Base-by-base conservation (phyloP, 2,888 invertebrate species). In the Sphinx pinastri region DNA sequence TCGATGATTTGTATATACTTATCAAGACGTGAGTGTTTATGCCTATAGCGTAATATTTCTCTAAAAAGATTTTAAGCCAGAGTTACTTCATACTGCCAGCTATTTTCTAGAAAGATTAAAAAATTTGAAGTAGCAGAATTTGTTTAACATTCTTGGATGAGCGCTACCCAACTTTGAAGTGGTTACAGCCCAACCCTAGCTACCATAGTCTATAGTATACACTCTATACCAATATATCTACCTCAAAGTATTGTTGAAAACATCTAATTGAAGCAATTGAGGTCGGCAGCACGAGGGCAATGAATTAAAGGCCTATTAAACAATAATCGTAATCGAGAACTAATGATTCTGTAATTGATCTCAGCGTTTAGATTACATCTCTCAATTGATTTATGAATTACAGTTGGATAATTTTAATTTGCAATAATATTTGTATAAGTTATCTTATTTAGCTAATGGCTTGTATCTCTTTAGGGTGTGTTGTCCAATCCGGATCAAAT, bases 271-370 rank as follows among this genome's bases (percentile, higher is more conserved):
- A 6, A 5, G 45, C 47, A 60, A 60, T 47, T 47, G 60, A 11
- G 47, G 47, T n/a, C 58, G 10, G 13, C 38, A 31, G 14, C 8
- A 1, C 38, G 19, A 55, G 55, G 55, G 47, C 60, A 45, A 55
- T 55, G 45, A 60, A 60, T 60, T 47, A 60, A 16, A 16, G 47
- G 60, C 60, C 60, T 60, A 60, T 60, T 60, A 60, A 16, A 60
- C 47, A 60, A 60, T 60, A 45, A 45, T 60, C 16, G 47, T 60
- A 60, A 60, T 60, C 60, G 60, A 60, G 60, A 60, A 47, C 5
- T 47, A 60, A 60, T 60, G 47, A 60, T 60, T n/a, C n/a, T 47
- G 12, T 47, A 16, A 47, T n/a, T 60, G n/a, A 38, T 16, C 45
- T 47, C 60, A 16, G 47, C n/a, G 45, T 47, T 10, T 38, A 38